Evolutionary conservation across 2,888 invertebrate species (phyloP).

Genomic region (Idaea aversata): DNA sequence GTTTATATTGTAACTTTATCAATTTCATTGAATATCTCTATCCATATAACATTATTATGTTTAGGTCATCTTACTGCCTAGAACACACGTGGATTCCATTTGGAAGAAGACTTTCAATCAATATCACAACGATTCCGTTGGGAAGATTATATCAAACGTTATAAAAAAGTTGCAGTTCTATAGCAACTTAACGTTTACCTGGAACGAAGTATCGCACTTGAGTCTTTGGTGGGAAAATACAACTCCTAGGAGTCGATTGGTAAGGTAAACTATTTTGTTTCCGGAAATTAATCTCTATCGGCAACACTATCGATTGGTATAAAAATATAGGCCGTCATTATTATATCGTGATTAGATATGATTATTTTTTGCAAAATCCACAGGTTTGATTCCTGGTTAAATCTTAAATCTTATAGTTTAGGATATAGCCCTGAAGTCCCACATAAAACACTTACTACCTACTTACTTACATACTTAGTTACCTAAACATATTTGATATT

Average conservation of each 20-base stretch:
- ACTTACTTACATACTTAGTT: neutral
- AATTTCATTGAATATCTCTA: neutral
- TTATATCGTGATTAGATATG: too few relatives aligned
- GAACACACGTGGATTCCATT: constrained; percentile 57
- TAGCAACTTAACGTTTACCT: constrained; percentile 59
- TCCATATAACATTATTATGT: constrained; percentile 9
- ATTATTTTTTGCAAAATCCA: too few relatives aligned
- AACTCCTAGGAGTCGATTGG: constrained; percentile 53
- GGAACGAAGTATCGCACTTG: constrained; percentile 71
- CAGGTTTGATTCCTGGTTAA: too few relatives aligned
- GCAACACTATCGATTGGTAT: too few relatives aligned
- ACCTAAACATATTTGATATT: neutral
- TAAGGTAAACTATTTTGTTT: constrained; percentile 43
- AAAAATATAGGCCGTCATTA: too few relatives aligned
- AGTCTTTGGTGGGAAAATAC: constrained; percentile 66
- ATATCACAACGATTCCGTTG: constrained; percentile 55
- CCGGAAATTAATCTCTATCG: too few relatives aligned
- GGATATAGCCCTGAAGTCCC: too few relatives aligned
- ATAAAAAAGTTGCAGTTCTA: constrained; percentile 70
- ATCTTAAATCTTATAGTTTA: too few relatives aligned
- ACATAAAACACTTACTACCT: too few relatives aligned
- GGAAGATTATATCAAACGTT: constrained; percentile 57
- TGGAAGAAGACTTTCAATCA: constrained; percentile 61
- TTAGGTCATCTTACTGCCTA: constrained; percentile 65
- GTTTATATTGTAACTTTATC: neutral